Base-by-base conservation (phyloP, 1,140 invertebrate species). In the Drosophila subobscura region DNA sequence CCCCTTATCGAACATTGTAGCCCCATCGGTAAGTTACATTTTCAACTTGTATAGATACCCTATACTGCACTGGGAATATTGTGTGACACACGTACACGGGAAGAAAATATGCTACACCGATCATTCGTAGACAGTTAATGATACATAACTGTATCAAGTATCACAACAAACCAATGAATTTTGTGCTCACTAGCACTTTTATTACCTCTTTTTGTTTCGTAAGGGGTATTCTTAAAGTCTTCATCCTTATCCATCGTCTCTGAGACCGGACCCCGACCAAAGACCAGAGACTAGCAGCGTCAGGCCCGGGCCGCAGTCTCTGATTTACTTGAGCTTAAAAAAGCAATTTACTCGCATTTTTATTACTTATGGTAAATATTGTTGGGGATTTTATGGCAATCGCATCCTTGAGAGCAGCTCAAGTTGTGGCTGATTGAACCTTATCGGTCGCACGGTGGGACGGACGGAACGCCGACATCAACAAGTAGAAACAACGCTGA, bases 291-390 rank as follows among this genome's bases (percentile, higher is more conserved):
- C 47, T 1, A 27, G 25, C 33, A 37, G 3, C 33, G 33, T 70
- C 33, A 37, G 41, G 25, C 46, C 29, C 27, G 29, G 10, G 41
- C 23, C 50, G 54, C 63, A 67, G 65, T 68, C 50, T 68, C 65
- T 68, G 63, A 70, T 79, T 79, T 79, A 79, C 64, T 64, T 72
- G 47, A 46, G 71, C 72, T 76, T 80, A 78, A 81, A 79, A 80
- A 83, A 68, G 58, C 80, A 79, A 85, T 83, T 78, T 79, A 76
- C 80, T 81, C 56, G 56, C 68, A 60, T 79, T 85, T 84, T 85
- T 77, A 79, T 80, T 71, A 73, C 76, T 85, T 61, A 73, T 55
- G 72, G 65, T 68, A 79, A 81, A 85, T 79, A 85, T 85, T 79
- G 66, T 73, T 72, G 67, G 55, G 68, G 57, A 70, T 77, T 85